phyloP scores from a whole-genome alignment of 2,797 vertebrate genomes.

The Artibeus jamaicensis region DNA sequence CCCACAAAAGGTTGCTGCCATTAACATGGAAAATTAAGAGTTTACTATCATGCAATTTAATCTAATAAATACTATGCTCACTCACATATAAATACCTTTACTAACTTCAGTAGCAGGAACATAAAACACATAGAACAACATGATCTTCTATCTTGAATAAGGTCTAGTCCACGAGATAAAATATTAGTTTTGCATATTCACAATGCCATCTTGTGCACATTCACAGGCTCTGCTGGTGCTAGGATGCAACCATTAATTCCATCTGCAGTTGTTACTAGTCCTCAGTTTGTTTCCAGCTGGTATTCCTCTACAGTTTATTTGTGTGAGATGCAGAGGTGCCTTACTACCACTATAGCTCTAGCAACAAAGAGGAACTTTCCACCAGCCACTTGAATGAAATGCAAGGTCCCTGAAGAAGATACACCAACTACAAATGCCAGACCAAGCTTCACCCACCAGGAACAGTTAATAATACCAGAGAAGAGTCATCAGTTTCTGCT shows the following conservation, averaged over 20 bases:
- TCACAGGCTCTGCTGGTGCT: not conserved
- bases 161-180: not conserved
- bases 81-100: not conserved
- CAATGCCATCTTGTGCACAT: too few species aligned
- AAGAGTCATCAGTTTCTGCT: not conserved
- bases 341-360: not conserved
- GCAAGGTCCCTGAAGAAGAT: not conserved
- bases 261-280: too few species aligned
- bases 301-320: not conserved
- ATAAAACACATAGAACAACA: not conserved
- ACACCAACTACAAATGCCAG: not conserved
- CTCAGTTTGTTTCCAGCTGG: not conserved
- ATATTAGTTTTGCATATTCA: not conserved
- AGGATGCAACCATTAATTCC: not conserved
- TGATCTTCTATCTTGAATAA: not conserved
- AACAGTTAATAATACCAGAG: not conserved
- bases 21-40: not conserved
- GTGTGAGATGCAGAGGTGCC: not conserved
- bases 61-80: not conserved
- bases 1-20: not conserved
- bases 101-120: not conserved
- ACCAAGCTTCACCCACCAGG: not conserved
- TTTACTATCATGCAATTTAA: not conserved
- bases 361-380: not conserved
- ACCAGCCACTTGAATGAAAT: not conserved